Base-by-base conservation (phyloP, 1,140 invertebrate genomes). In the Nasonia giraulti region DNA sequence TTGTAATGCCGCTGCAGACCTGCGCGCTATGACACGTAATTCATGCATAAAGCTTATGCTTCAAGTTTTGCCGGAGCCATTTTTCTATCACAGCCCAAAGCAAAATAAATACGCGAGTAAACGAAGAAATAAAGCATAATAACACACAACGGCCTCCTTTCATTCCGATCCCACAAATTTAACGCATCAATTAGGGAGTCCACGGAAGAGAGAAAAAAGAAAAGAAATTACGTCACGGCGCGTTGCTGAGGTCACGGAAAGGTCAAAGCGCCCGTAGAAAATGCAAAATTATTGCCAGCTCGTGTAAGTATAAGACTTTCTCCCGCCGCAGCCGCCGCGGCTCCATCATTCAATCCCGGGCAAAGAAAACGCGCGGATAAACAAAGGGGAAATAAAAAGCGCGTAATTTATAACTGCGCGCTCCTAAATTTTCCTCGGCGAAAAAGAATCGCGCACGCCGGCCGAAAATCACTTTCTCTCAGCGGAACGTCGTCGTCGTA, bases 391-490 rank as follows among this genome's bases (percentile, higher is more conserved):
- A 74, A 73, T 74, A 73, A 17, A 71, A 66, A 74, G 14, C 17
- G 68, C 7, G 68, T 80, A 27, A 80, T 71, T 71, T 80, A 71
- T 23, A 74, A 71, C 37, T 27, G 17, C 47, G 27, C 11, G 50
- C 81, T 82, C 50, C 68, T 82, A 75, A 73, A 82, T 76, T 82
- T 20, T 76, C 73, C 2, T 75, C 79, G 47, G n/a, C 20, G 17
- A 27, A 40, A 78, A 83, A 47, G 20, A 14, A 14, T 50, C 47
- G 55, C 14, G 1, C 55, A 17, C 55, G 5, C 17, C 17, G 1
- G 14, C 27, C 62, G 2, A 78, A 47, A 83, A 71, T 50, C 44
- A 50, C 75, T 33, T 78, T 47, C 62, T 66, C 69, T n/a, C 27
- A 27, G 27, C 66, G 66, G 0, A 10, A 50, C 17, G 17, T 55